These are phyloP conservation scores for Nomada fucata DNA, from an alignment of 2,888 invertebrate genomes.

Conservation along the genomic window DNA sequence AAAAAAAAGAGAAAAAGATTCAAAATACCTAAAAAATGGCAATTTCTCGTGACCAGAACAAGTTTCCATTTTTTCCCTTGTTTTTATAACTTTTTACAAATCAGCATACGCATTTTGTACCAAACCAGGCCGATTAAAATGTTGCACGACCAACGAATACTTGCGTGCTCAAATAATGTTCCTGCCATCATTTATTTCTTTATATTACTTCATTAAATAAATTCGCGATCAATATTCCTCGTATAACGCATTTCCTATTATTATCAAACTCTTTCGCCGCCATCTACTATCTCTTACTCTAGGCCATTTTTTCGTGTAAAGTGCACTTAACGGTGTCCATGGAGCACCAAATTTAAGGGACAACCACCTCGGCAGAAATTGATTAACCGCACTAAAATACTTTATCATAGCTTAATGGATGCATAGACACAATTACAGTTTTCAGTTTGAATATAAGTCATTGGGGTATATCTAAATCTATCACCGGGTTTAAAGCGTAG, in stretches of 20 bases:
- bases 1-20: conserved; percentile 68
- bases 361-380: conserved; percentile 82
- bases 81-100: conserved; percentile 82
- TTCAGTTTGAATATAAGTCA: conserved; percentile 68
- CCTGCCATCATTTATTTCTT: conserved; percentile 80
- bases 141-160: conserved; percentile 74
- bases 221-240: conserved; percentile 81
- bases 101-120: conserved; percentile 83
- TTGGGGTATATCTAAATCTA: conserved; percentile 76
- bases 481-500: conserved; percentile 79
- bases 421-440: conserved; percentile 65
- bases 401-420: conserved; percentile 67
- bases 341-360: conserved; percentile 82
- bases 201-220: conserved; percentile 82
- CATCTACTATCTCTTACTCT: conserved; percentile 79
- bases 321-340: conserved; percentile 84
- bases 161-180: conserved; percentile 80
- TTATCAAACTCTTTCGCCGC: conserved; percentile 76
- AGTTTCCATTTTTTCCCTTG: conserved; percentile 77
- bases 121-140: conserved; percentile 83
- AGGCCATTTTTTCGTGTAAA: conserved; percentile 83
- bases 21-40: conserved; percentile 82
- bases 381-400: conserved; percentile 77
- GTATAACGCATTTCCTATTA: conserved; percentile 78
- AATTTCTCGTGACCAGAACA: conserved; percentile 84